phyloP scores from a whole-genome alignment of 2,797 vertebrate genomes.

The Argyrosomus regius region DNA sequence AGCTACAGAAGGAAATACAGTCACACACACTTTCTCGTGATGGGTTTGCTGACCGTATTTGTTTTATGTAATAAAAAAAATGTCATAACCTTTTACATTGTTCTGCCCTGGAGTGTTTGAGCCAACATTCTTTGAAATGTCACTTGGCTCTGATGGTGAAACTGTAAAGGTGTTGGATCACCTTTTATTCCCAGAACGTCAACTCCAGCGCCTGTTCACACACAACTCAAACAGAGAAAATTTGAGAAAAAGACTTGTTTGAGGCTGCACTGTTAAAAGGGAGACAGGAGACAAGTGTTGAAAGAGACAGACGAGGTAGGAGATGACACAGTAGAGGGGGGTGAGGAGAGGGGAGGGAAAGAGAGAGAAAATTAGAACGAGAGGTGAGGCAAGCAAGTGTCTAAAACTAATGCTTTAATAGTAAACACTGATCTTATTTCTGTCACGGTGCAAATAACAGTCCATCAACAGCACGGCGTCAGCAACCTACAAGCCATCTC shows the following conservation, averaged over 20 bases:
- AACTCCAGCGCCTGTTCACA: neutral
- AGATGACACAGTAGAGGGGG: neutral
- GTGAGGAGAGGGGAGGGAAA: neutral
- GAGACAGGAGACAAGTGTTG: neutral
- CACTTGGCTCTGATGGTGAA: neutral
- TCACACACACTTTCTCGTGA: neutral
- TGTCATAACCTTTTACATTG: conserved; percentile 13
- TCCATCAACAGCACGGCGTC: neutral
- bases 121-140: conserved; percentile 18
- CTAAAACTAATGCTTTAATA: neutral
- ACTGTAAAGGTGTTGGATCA: neutral
- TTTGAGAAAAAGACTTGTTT: neutral
- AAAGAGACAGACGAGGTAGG: neutral
- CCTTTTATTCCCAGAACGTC: neutral
- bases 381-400: neutral
- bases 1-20: neutral
- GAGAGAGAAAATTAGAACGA: neutral
- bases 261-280: neutral
- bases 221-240: neutral
- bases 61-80: conserved; percentile 22
- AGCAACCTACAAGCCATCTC: neutral
- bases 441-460: neutral
- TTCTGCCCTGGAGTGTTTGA: neutral
- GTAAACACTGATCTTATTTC: conserved; percentile 15
- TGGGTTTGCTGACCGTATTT: conserved; percentile 9